phyloP scores from a whole-genome alignment of 2,797 vertebrate genomes.

The Prunella strophiata region DNA sequence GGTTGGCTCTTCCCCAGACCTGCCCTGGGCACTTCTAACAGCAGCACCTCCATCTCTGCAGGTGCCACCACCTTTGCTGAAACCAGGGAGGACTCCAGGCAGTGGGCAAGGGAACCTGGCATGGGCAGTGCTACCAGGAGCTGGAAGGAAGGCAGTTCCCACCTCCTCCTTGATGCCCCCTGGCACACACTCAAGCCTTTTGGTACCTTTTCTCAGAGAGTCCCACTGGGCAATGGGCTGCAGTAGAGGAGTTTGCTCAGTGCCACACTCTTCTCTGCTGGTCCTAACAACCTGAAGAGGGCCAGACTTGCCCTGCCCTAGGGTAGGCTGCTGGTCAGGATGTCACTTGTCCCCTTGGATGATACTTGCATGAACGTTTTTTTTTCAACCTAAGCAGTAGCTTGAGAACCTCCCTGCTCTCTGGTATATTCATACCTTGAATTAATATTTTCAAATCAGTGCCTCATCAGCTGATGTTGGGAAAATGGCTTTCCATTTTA shows the following conservation, averaged over 20 bases:
- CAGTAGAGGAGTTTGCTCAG: not conserved
- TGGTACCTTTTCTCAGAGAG: not conserved
- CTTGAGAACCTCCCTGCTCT: not conserved
- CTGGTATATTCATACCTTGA: not conserved
- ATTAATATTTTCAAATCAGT: not conserved
- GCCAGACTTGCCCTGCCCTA: not conserved
- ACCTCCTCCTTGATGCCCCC: not conserved
- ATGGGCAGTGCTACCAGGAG: not conserved
- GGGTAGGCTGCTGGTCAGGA: not conserved
- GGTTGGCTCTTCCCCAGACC: not conserved
- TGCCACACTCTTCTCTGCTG: not conserved
- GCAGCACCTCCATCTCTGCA: not conserved
- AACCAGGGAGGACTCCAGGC: not conserved
- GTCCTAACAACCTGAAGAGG: not conserved
- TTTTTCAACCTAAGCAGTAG: not conserved
- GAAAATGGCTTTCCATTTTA: not conserved
- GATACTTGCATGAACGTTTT: not conserved
- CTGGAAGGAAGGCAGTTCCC: not conserved
- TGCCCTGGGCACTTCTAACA: not conserved
- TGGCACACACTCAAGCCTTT: not conserved
- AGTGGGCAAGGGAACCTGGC: not conserved
- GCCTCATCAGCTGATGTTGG: not conserved
- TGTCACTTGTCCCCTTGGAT: not conserved
- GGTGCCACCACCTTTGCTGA: not conserved
- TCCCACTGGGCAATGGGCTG: not conserved